phyloP scores from a whole-genome alignment of 2,113 vertebrate genomes.

The Carollia perspicillata region DNA sequence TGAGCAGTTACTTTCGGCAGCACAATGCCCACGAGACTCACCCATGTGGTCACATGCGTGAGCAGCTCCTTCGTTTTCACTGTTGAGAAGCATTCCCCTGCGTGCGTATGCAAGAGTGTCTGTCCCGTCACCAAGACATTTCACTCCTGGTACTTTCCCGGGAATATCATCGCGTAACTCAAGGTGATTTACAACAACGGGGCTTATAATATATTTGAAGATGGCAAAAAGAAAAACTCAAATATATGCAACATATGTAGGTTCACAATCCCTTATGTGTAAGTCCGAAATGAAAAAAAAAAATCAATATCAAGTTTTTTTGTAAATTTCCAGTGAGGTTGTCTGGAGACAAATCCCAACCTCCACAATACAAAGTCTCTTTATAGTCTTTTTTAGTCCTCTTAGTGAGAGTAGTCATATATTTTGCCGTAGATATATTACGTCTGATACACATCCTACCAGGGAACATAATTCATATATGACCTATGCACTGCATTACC shows the following conservation, averaged over 20 bases:
- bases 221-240: conserved; percentile 41
- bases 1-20: background rate
- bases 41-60: background rate
- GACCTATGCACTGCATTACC: background rate
- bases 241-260: background rate
- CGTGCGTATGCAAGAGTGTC: background rate
- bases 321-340: conserved; percentile 17
- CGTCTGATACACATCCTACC: background rate
- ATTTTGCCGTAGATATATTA: background rate
- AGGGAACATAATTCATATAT: background rate
- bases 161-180: conserved; percentile 36
- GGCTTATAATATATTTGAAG: background rate
- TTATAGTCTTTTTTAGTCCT: background rate
- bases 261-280: background rate
- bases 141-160: background rate
- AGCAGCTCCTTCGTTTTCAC: conserved; percentile 10
- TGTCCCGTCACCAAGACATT: background rate
- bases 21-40: background rate
- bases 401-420: background rate
- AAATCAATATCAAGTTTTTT: background rate
- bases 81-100: background rate
- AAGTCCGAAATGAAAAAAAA: background rate
- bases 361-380: background rate
- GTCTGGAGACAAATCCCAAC: background rate
- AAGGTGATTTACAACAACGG: background rate